phyloP scores from a whole-genome alignment of 30 jellyfish, hydroid and myxozoan species.

The Cassiopea xamachana region DNA sequence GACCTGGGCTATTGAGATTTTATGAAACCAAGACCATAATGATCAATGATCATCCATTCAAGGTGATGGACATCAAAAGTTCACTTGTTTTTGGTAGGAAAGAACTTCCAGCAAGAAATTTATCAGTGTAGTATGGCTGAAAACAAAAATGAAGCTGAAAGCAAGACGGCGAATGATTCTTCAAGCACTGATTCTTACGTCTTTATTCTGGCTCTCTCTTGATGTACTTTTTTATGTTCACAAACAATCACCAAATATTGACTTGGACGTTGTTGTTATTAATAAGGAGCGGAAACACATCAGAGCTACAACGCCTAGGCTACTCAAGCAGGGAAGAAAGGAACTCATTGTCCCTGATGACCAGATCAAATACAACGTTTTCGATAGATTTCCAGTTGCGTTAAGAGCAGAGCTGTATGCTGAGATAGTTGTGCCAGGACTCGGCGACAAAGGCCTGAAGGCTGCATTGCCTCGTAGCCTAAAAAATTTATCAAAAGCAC shows the following conservation, averaged over 20 bases:
- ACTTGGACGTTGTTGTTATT: constrained; percentile 67
- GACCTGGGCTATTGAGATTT: not conserved
- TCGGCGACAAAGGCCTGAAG: constrained; percentile 77
- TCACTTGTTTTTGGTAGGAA: not conserved
- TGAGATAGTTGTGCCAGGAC: constrained; percentile 73
- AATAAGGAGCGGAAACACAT: constrained; percentile 17
- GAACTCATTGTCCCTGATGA: not conserved
- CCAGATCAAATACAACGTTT: constrained; percentile 24
- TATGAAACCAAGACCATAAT: not conserved
- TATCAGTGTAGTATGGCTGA: not conserved
- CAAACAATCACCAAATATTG: constrained; percentile 78
- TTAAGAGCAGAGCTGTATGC: constrained; percentile 61
- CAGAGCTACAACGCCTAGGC: not conserved
- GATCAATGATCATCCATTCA: constrained; percentile 23
- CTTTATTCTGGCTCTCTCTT: constrained; percentile 91
- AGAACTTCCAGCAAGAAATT: not conserved
- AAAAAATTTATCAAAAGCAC: constrained; percentile 58
- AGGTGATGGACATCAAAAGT: constrained; percentile 17
- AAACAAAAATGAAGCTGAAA: constrained; percentile 39
- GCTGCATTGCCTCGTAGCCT: constrained; percentile 64
- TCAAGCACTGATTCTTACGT: constrained; percentile 76
- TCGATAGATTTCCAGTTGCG: constrained; percentile 67
- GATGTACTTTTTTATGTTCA: constrained; percentile 72
- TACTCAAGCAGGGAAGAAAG: not conserved
- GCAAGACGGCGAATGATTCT: constrained; percentile 59